A percentile compares a stretch with the other conserved stretches of the same genome.
These are phyloP conservation scores for Coelopa pilipes DNA, from an alignment of 2,888 invertebrate genomes.

Conservation along the genomic window DNA sequence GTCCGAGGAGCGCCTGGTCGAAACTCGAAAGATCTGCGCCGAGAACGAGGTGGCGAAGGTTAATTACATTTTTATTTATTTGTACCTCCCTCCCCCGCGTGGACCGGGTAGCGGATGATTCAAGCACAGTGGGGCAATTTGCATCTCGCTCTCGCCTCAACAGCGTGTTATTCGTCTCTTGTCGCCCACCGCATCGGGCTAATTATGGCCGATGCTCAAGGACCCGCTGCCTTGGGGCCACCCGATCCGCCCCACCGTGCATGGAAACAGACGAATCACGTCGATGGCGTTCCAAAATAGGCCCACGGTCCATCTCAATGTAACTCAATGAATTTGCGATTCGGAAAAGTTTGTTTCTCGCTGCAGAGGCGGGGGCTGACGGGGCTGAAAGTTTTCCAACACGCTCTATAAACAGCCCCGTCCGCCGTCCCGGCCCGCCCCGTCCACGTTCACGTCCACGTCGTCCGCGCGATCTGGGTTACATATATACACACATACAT, in stretches of 20 bases:
- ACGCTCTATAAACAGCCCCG: slow-evolving; percentile 18
- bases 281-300: background rate
- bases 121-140: slow-evolving; percentile 19
- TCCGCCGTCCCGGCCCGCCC: background rate
- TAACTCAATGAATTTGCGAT: slow-evolving; percentile 20
- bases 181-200: too few species aligned
- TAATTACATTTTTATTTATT: slow-evolving; percentile 21
- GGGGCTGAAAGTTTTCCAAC: slow-evolving; percentile 22
- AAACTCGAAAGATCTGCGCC: too few species aligned
- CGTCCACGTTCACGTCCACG: background rate
- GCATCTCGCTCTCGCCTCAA: background rate
- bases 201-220: background rate
- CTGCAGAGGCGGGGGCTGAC: too few species aligned
- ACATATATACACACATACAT: background rate
- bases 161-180: background rate
- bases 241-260: too few species aligned
- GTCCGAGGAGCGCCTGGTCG: too few species aligned
- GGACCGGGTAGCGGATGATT: background rate
- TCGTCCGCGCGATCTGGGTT: background rate
- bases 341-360: slow-evolving; percentile 15
- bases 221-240: background rate
- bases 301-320: background rate
- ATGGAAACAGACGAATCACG: background rate
- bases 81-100: background rate
- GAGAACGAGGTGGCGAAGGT: slow-evolving; percentile 27